Evolutionary conservation across 2,113 vertebrate species (phyloP), one percentile per base, ranked within the genome.

Genomic region (Eclectus roratus): DNA sequence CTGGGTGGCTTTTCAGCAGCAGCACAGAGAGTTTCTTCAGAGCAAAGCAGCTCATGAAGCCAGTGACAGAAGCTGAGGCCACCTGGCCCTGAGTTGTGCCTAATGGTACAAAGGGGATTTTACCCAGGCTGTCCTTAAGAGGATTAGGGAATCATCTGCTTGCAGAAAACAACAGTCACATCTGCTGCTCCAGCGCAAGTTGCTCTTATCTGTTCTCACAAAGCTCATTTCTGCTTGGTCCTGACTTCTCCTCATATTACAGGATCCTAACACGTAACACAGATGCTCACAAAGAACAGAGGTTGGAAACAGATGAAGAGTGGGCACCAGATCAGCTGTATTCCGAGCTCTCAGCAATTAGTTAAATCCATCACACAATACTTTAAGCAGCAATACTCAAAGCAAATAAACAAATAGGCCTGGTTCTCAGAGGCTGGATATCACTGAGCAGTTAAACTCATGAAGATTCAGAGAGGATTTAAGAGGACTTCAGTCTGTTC

Each of bases 81-180:
- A 96, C 96, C 95, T 96, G 95, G 87, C 65, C 78, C 58, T 85
- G 85, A 95, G 85, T 78, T 78, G 44, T 2, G 5, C 77, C 79
- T 96, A 89, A 88, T 95, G 87, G 85, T 88, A 94, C 85, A 96
- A 96, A 96, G 95, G 93, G 82, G 96, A 96, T 97, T 97, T 97
- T 73, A 73, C 60, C 80, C 81, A 90, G 92, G 78, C 91, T 74
- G 41, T 52, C 46, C 85, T 83, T 96, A 96, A 96, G 94, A 96
- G 44, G 87, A 94, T 96, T 96, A 96, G 70, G 64, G 88, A 93
- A 94, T 89, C 93, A 95, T 85, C 71, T 85, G 21, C 92, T 92
- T 88, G 86, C 80, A 94, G 82, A 93, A 83, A 90, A 97, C 90
- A 93, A 79, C 72, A 91, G 65, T 11, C 60, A 17, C 85, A 85